Conservation (phyloP, 1,140 invertebrate species). For the Drosophila pseudoobscura region DNA sequence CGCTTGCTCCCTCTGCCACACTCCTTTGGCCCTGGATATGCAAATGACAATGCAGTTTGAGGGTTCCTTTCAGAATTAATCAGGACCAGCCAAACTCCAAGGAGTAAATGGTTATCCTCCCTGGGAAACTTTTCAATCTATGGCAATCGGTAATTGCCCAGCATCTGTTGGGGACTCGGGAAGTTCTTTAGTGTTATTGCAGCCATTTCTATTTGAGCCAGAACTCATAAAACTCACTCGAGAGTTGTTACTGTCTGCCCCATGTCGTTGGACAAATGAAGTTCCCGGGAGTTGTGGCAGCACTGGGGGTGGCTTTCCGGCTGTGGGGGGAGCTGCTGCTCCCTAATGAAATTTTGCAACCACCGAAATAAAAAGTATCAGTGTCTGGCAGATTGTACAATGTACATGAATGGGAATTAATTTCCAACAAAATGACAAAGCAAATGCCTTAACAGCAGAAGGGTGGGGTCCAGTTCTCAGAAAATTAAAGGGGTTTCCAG, state of each 20-base stretch:
- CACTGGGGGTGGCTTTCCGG: conserved; percentile 8
- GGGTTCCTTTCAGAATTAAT: conserved; percentile 34
- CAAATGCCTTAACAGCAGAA: conserved; percentile 60
- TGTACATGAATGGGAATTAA: conserved; percentile 73
- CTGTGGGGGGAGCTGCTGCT: neutral
- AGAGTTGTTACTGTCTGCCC: conserved; percentile 50
- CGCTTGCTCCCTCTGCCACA: neutral
- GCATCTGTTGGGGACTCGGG: conserved; percentile 31
- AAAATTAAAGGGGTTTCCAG: neutral
- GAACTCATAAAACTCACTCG: conserved; percentile 77
- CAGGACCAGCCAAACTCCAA: conserved; percentile 41
- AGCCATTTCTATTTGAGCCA: conserved; percentile 71
- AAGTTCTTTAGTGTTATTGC: conserved; percentile 75
- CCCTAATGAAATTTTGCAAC: conserved; percentile 71
- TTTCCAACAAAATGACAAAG: conserved; percentile 64
- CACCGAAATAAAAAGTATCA: conserved; percentile 64
- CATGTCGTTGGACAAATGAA: conserved; percentile 39
- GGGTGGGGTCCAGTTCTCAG: conserved; percentile 30
- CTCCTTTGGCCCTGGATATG: conserved; percentile 46
- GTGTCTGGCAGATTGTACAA: conserved; percentile 52
- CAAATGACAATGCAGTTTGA: conserved; percentile 71
- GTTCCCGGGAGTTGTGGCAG: conserved; percentile 9
- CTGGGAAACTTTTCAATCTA: conserved; percentile 67
- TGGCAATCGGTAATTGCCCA: conserved; percentile 50
- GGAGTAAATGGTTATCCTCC: conserved; percentile 45